Conservation (phyloP, 2,888 invertebrate species). For the Drosophila emarginata region DNA sequence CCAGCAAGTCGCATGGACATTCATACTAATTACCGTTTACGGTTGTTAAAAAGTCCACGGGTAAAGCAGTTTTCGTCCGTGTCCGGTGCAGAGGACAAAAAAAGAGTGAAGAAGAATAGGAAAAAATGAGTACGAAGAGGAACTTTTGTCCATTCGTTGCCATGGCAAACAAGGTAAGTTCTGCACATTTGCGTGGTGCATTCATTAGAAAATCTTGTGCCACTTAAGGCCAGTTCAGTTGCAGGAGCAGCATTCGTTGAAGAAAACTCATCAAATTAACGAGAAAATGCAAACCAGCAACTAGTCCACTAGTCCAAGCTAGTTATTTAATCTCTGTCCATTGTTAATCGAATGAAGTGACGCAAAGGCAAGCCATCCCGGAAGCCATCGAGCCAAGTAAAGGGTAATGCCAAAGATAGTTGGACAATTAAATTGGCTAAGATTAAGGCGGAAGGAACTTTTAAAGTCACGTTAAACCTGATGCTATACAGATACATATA, state of each 20-base stretch:
- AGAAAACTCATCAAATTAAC: constrained; percentile 33
- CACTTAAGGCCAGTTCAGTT: constrained; percentile 30
- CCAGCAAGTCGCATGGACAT: constrained; percentile 32
- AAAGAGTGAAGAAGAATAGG: neutral
- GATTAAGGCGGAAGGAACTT: neutral
- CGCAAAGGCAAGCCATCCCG: neutral
- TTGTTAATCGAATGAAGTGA: constrained; percentile 24
- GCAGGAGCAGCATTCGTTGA: neutral
- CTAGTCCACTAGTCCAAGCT: neutral
- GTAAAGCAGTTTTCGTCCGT: neutral
- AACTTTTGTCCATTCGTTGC: constrained; percentile 11
- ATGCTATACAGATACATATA: neutral
- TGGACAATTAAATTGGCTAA: neutral
- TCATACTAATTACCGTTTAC: constrained; percentile 57
- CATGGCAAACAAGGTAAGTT: constrained; percentile 14
- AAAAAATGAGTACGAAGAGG: neutral
- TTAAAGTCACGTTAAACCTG: neutral
- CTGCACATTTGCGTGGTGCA: constrained; percentile 15
- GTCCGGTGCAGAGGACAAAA: neutral
- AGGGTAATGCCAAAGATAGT: too few relatives aligned
- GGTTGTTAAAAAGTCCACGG: constrained; percentile 21
- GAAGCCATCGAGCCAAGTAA: too few relatives aligned
- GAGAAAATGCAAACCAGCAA: neutral
- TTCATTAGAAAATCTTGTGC: constrained; percentile 43
- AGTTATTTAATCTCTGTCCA: constrained; percentile 29